Conservation (phyloP, 2,797 vertebrate genomes). For the Sorex maritimensis region DNA sequence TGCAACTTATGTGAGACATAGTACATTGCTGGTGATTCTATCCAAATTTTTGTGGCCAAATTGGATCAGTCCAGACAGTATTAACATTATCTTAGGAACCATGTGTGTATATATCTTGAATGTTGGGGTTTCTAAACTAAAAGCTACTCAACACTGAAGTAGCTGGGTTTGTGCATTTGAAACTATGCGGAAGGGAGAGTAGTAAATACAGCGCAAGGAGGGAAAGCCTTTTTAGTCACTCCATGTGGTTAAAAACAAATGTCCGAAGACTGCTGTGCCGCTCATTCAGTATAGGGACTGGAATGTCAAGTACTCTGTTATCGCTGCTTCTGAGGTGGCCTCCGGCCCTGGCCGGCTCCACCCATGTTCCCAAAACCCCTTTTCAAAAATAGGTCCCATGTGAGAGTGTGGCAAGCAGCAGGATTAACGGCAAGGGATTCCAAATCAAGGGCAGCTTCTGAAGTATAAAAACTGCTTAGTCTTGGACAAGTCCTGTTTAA, state of each 20-base stretch:
- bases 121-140: background rate
- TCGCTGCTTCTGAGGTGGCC: background rate
- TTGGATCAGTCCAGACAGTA: background rate
- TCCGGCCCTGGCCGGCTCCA: conserved; percentile 9
- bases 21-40: background rate
- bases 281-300: conserved; percentile 37
- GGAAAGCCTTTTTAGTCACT: conserved; percentile 25
- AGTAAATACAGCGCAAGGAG: background rate
- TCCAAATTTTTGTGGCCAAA: background rate
- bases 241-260: conserved; percentile 61
- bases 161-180: conserved; percentile 33
- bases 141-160: conserved; percentile 14
- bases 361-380: conserved; percentile 8
- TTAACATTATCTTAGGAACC: background rate
- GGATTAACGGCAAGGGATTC: conserved; percentile 59
- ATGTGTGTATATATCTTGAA: background rate
- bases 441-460: conserved; percentile 59
- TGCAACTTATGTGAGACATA: background rate
- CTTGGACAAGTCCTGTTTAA: conserved; percentile 25
- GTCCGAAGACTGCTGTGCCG: conserved; percentile 27
- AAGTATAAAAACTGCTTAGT: conserved; percentile 17
- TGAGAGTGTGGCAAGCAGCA: background rate
- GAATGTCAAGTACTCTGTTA: conserved; percentile 67
- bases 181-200: conserved; percentile 1
- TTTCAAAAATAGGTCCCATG: conserved; percentile 27